These are phyloP conservation scores for Pseudois nayaur DNA, from an alignment of 2,113 vertebrate species.

Conservation along the genomic window DNA sequence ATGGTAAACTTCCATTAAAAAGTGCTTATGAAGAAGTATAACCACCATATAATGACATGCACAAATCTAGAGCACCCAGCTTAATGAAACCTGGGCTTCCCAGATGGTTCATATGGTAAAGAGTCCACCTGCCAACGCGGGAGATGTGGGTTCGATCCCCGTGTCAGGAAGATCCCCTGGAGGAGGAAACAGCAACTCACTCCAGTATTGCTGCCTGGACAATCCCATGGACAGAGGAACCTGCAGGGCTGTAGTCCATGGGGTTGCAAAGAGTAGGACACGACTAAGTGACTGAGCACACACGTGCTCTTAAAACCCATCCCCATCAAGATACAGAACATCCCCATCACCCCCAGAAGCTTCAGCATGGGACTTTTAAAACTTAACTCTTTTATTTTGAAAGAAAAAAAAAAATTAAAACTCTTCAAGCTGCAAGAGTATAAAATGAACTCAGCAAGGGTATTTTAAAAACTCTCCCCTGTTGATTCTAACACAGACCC, in stretches of 20 bases:
- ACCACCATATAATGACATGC: neutral
- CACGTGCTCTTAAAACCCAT: neutral
- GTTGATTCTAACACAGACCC: neutral
- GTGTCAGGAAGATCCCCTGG: neutral
- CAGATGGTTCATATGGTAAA: neutral
- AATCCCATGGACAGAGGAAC: neutral
- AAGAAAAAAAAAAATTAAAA: constrained; percentile 10
- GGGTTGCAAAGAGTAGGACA: neutral
- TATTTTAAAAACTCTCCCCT: neutral
- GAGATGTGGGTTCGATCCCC: neutral
- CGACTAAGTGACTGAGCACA: neutral
- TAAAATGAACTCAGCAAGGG: neutral
- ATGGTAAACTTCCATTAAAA: neutral
- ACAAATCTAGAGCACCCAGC: neutral
- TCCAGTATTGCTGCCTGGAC: neutral
- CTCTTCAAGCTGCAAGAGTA: neutral
- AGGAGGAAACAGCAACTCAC: neutral
- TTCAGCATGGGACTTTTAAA: neutral
- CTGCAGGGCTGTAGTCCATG: neutral
- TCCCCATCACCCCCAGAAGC: neutral
- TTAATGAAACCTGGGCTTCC: neutral
- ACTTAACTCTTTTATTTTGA: neutral
- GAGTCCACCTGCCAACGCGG: fast-evolving
- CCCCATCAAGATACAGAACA: neutral
- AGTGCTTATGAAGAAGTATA: neutral